A percentile compares a stretch with the other conserved stretches of the same genome.
Conservation (phyloP, 2,888 invertebrate species). For the Cephus nigrinus region DNA sequence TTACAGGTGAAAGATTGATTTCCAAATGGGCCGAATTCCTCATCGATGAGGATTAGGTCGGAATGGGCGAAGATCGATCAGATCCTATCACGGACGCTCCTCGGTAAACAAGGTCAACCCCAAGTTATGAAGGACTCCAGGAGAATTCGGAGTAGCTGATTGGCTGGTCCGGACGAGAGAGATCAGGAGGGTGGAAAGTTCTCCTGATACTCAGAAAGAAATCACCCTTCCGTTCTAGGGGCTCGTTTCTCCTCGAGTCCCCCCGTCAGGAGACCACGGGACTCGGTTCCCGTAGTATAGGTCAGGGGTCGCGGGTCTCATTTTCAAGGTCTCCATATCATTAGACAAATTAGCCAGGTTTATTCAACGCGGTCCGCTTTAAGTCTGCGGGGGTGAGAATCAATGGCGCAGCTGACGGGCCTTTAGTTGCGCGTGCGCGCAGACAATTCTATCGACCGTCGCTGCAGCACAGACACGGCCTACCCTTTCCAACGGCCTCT, state of each 20-base stretch:
- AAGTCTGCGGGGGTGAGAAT: conserved; percentile 59
- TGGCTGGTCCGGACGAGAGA: not conserved
- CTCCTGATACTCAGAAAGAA: not conserved
- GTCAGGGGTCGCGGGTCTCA: not conserved
- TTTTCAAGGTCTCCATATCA: conserved; percentile 15
- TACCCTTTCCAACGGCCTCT: conserved; percentile 53
- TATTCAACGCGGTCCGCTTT: conserved; percentile 59
- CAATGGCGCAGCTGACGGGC: conserved; percentile 65
- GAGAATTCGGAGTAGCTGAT: not conserved
- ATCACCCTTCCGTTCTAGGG: not conserved
- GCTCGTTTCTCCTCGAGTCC: not conserved
- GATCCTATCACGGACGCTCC: not conserved
- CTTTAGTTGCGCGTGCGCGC: conserved; percentile 59
- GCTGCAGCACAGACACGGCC: conserved; percentile 59
- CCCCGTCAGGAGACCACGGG: not conserved
- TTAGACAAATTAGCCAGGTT: conserved; percentile 52
- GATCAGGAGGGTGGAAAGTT: not conserved
- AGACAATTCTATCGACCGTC: conserved; percentile 65
- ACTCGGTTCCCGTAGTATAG: not conserved
- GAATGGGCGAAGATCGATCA: not conserved
- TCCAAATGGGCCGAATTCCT: not conserved
- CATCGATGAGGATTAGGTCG: not conserved
- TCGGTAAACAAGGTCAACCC: not conserved
- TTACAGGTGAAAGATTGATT: not conserved
- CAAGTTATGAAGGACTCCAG: not conserved